Evolutionary conservation across 1,140 invertebrate genomes (phyloP), one percentile per base, ranked within the genome.

Genomic region (Apis mellifera): DNA sequence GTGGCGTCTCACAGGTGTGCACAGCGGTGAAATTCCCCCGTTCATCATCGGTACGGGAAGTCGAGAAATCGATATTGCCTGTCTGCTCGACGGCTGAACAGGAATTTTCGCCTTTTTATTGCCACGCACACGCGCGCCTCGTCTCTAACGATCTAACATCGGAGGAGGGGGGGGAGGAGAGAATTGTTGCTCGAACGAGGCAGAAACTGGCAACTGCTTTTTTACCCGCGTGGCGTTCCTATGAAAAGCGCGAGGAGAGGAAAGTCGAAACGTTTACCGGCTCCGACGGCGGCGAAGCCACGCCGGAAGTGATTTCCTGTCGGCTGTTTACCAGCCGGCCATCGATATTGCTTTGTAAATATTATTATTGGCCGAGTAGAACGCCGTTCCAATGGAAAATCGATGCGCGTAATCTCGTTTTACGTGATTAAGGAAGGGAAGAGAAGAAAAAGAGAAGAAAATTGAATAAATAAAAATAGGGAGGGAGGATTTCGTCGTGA

Each of bases 281-380:
- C 60, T 13, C 21, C 21, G 59, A 9, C 50, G 64, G 64, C 64
- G 23, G 26, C 48, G 13, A 42, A 54, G 59, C 78, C 78, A 64
- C 21, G 52, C 79, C 71, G 79, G 79, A 81, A 81, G 72, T 52
- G 71, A 75, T 81, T 81, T 81, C 79, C 72, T 68, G 79, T 68
- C 69, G 69, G 50, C 50, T 62, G 70, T 80, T 72, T 64, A 72
- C 69, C 79, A 50, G 42, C 32, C 52, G 4, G 21, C 21, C 55
- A 59, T 42, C 78, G 78, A 73, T 73, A 65, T 66, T 26, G 70
- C 60, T 74, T 65, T 23, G 60, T 26, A 50, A 80, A 80, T 74
- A 65, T 74, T 80, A 50, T 74, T 74, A 65, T 54, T 79, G 57
- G 66, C 57, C 17, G 19, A 32, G 15, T 11, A 26, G 23, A 23